A percentile compares a stretch with the other conserved stretches of the same genome.
phyloP scores from a whole-genome alignment of 2,888 invertebrate species.

The Pyrrhopygopsis socrates region DNA sequence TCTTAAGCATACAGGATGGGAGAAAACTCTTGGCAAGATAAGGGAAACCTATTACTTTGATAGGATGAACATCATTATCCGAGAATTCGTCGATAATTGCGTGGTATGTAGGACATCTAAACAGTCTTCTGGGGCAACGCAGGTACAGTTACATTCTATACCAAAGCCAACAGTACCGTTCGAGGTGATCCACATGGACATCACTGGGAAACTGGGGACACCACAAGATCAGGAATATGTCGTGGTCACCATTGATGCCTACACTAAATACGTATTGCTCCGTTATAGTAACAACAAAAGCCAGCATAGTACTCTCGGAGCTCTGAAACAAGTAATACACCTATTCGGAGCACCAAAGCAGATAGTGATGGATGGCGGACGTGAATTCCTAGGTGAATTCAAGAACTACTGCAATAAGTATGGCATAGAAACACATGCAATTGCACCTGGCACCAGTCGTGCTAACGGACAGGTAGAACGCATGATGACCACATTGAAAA shows the following conservation, averaged over 20 bases:
- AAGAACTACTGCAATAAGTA: not conserved
- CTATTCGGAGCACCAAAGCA: slow-evolving; percentile 58
- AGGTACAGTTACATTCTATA: slow-evolving; percentile 70
- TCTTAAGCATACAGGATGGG: slow-evolving; percentile 74
- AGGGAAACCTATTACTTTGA: slow-evolving; percentile 56
- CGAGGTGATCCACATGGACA: slow-evolving; percentile 52
- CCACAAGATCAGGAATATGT: slow-evolving; percentile 54
- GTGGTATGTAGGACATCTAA: slow-evolving; percentile 75
- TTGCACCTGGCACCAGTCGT: slow-evolving; percentile 10
- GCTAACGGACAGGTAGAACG: slow-evolving; percentile 16
- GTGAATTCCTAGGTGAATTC: slow-evolving; percentile 12
- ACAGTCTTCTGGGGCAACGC: slow-evolving; percentile 67
- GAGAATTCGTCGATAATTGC: slow-evolving; percentile 52
- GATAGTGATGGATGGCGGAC: slow-evolving; percentile 7
- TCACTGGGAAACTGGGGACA: slow-evolving; percentile 73
- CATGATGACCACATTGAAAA: slow-evolving; percentile 69
- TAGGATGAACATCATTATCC: slow-evolving; percentile 39
- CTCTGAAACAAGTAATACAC: slow-evolving; percentile 61
- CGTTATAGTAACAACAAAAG: slow-evolving; percentile 48
- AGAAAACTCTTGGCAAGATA: slow-evolving; percentile 71
- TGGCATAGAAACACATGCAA: not conserved
- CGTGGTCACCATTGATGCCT: slow-evolving; percentile 74
- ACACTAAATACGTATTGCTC: slow-evolving; percentile 65
- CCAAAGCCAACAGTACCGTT: slow-evolving; percentile 29
- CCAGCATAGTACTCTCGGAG: slow-evolving; percentile 48